These are phyloP conservation scores for Torymus texanus DNA, from an alignment of 2,888 invertebrate species.

Conservation along the genomic window DNA sequence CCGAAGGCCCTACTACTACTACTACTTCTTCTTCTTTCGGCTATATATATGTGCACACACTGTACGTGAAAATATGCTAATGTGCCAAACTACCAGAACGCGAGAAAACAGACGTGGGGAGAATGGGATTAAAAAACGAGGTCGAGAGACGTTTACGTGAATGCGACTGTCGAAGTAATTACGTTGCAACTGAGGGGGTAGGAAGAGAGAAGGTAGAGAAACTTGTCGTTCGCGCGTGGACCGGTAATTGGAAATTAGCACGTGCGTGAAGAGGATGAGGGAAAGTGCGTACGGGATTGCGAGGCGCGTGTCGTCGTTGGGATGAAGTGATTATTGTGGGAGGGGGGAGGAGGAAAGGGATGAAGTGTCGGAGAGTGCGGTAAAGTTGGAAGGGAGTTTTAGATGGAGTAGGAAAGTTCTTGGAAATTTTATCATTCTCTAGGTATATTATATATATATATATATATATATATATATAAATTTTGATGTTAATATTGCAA, in stretches of 20 bases:
- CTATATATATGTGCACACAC: slow-evolving; percentile 6
- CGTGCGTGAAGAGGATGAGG: background rate
- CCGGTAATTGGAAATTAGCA: slow-evolving; percentile 39
- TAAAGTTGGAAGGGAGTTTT: too few relatives aligned
- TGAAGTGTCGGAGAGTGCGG: too few relatives aligned
- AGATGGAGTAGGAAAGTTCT: too few relatives aligned
- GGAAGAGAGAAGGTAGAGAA: background rate
- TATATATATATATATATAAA: too few relatives aligned
- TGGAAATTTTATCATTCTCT: too few relatives aligned
- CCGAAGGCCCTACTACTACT: slow-evolving; percentile 15
- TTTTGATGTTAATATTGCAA: too few relatives aligned
- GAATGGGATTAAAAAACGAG: slow-evolving; percentile 21
- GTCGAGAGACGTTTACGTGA: background rate
- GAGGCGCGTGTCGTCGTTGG: background rate
- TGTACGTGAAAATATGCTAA: slow-evolving; percentile 41
- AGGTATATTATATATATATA: too few relatives aligned
- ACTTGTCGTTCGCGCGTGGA: background rate
- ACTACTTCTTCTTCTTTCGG: background rate
- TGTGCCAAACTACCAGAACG: slow-evolving; percentile 20
- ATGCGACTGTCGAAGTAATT: slow-evolving; percentile 30
- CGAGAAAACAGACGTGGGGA: background rate
- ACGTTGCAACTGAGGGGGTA: background rate
- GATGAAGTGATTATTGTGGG: too few relatives aligned
- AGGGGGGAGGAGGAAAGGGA: too few relatives aligned
- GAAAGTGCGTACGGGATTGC: too few relatives aligned